phyloP scores from a whole-genome alignment of 1,140 invertebrate genomes.

The Coenobita brevimanus region DNA sequence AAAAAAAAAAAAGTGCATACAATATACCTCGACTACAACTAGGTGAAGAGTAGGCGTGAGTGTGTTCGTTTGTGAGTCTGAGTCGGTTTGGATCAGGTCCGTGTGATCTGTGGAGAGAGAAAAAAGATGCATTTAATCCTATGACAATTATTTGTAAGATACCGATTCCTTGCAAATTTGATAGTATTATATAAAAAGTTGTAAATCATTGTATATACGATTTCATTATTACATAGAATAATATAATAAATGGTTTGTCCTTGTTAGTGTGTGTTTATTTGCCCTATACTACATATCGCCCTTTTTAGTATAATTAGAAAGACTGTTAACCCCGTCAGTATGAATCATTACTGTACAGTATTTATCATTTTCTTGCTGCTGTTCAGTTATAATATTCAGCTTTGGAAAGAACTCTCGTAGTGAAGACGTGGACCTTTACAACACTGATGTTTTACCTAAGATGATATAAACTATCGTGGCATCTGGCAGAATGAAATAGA shows the following conservation, averaged over 20 bases:
- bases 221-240: conserved; percentile 44
- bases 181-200: conserved; percentile 48
- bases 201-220: conserved; percentile 51
- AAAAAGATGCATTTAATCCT: conserved; percentile 44
- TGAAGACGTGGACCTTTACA: too few relatives aligned
- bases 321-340: too few relatives aligned
- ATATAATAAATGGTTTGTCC: conserved; percentile 49
- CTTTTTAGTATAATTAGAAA: too few relatives aligned
- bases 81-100: neutral
- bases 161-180: conserved; percentile 26
- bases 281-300: neutral
- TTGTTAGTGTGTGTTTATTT: conserved; percentile 20
- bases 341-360: too few relatives aligned
- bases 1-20: too few relatives aligned
- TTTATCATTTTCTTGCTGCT: too few relatives aligned
- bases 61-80: neutral
- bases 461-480: too few relatives aligned
- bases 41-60: neutral
- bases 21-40: too few relatives aligned
- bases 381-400: too few relatives aligned
- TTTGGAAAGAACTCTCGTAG: too few relatives aligned
- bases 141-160: conserved; percentile 48
- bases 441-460: too few relatives aligned
- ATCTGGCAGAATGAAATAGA: too few relatives aligned
- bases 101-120: neutral